phyloP scores from a whole-genome alignment of 2,888 invertebrate species.

The Blastobasis adustella region DNA sequence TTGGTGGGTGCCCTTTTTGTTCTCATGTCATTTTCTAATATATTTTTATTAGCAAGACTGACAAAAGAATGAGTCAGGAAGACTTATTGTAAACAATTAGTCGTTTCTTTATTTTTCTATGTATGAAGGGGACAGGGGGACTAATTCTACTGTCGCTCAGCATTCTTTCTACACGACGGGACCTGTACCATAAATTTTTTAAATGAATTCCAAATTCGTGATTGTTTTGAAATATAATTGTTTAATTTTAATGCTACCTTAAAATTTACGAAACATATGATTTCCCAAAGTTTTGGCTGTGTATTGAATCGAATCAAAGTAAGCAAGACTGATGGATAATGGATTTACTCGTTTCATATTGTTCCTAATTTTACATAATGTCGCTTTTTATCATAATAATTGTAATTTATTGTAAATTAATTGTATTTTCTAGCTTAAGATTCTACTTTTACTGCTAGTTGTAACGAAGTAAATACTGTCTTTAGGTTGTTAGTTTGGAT shows the following conservation, averaged over 20 bases:
- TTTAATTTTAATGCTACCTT: neutral
- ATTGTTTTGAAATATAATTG: conserved; percentile 11
- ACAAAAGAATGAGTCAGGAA: no score
- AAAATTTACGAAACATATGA: conserved; percentile 11
- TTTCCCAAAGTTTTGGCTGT: conserved; percentile 68
- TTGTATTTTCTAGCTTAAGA: neutral
- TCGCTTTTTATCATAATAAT: neutral
- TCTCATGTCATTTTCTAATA: no score
- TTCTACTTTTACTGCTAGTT: neutral
- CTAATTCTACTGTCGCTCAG: no score
- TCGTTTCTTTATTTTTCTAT: no score
- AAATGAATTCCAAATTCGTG: conserved; percentile 3
- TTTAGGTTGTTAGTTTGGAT: no score
- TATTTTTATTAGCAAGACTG: no score
- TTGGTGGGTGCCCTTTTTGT: no score
- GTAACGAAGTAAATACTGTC: neutral
- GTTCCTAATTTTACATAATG: conserved; percentile 6
- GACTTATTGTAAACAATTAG: no score
- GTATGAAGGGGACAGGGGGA: no score
- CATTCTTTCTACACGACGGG: no score
- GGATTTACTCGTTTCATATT: conserved; percentile 2
- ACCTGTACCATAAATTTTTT: neutral
- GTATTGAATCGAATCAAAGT: conserved; percentile 21
- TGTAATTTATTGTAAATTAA: conserved; percentile 1
- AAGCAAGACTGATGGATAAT: conserved; percentile 15